Evolutionary conservation across 2,888 invertebrate species (phyloP).

Genomic region (Xanthorhoe spadicearia): DNA sequence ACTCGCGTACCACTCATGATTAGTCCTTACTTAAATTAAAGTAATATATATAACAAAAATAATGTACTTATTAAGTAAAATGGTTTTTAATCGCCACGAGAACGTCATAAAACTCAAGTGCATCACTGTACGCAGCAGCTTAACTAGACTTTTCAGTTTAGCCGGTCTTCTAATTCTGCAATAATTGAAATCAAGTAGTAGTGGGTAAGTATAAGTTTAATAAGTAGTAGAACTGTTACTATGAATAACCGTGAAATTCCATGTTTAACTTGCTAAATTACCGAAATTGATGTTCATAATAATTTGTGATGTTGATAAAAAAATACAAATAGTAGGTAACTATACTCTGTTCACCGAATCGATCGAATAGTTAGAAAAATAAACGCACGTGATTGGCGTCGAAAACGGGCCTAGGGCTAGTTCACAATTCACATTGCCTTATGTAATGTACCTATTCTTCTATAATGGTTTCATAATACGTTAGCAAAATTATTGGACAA

Average conservation of each 20-base stretch:
- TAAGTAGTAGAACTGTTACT: not conserved
- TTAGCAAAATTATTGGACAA: no score
- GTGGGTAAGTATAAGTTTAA: not conserved
- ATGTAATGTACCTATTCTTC: no score
- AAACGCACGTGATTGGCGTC: no score
- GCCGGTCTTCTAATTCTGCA: conserved; percentile 28
- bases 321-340: not conserved
- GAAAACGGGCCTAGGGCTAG: no score
- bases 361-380: no score
- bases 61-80: not conserved
- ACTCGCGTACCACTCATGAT: no score
- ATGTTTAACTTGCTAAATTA: not conserved
- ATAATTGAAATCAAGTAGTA: conserved; percentile 24
- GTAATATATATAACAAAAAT: not conserved
- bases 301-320: not conserved
- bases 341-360: no score
- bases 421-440: no score
- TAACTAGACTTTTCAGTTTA: conserved; percentile 15
- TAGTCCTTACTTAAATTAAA: no score
- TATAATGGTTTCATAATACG: no score
- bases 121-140: conserved; percentile 5
- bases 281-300: not conserved
- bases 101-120: conserved; percentile 8
- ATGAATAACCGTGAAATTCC: not conserved
- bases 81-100: conserved; percentile 15